Evolutionary conservation across 1,140 invertebrate genomes (phyloP).

Genomic region (Lycorma delicatula): DNA sequence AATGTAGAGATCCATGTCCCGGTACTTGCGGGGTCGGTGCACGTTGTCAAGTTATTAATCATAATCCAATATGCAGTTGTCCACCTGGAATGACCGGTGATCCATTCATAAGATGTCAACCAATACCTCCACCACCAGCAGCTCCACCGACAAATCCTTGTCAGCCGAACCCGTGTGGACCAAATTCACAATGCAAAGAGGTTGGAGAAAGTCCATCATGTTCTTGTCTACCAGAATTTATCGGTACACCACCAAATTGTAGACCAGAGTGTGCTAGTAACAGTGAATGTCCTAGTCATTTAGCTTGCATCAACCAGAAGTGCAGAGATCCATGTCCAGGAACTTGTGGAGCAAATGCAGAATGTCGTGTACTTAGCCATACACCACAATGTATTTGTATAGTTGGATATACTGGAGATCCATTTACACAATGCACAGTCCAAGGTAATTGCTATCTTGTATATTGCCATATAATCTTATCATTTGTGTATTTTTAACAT

Average conservation of each 20-base stretch:
- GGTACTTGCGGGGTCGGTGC: slow-evolving; percentile 50
- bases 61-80: slow-evolving; percentile 47
- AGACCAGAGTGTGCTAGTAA: slow-evolving; percentile 47
- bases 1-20: slow-evolving; percentile 52
- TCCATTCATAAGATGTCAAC: slow-evolving; percentile 31
- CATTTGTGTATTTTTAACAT: too few relatives aligned
- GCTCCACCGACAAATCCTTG: slow-evolving; percentile 31
- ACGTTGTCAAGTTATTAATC: slow-evolving; percentile 47
- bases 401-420: slow-evolving; percentile 58
- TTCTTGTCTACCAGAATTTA: slow-evolving; percentile 42
- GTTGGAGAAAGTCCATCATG: slow-evolving; percentile 48
- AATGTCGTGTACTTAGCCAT: slow-evolving; percentile 59
- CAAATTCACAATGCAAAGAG: slow-evolving; percentile 52
- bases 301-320: slow-evolving; percentile 47
- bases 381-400: slow-evolving; percentile 56
- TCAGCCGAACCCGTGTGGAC: slow-evolving; percentile 50
- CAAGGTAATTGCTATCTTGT: slow-evolving; percentile 46
- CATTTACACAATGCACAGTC: slow-evolving; percentile 53
- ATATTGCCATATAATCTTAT: too few relatives aligned
- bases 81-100: slow-evolving; percentile 36
- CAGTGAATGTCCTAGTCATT: slow-evolving; percentile 43
- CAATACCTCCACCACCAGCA: slow-evolving; percentile 12
- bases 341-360: slow-evolving; percentile 49
- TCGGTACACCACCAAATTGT: slow-evolving; percentile 43
- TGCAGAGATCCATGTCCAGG: slow-evolving; percentile 48